Evolutionary conservation across 2,888 invertebrate species (phyloP).

Genomic region (Mesopsocus fuscifrons): DNA sequence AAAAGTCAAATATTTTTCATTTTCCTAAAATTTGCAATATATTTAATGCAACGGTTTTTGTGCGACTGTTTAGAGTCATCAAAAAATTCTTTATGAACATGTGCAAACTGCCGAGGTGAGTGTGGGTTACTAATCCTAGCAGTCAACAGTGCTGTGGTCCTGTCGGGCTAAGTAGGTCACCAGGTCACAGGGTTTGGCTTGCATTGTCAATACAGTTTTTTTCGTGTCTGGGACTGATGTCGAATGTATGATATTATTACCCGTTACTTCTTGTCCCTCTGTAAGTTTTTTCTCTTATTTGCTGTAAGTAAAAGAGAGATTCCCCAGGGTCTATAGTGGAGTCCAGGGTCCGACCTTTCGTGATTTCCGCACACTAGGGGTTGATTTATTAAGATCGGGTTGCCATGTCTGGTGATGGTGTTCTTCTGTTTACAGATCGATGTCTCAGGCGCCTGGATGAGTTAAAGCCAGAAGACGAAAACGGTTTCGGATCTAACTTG

Average conservation of each 20-base stretch:
- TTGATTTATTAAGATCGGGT: too few species aligned
- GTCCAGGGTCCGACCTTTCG: neutral
- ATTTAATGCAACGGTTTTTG: constrained; percentile 9
- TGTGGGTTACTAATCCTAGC: neutral
- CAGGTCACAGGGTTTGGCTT: constrained; percentile 9
- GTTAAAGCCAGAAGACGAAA: constrained; percentile 1
- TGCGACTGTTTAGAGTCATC: constrained; percentile 8
- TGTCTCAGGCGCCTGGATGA: constrained; percentile 9
- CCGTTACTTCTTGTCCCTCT: too few species aligned
- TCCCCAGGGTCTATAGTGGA: neutral
- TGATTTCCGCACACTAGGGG: neutral
- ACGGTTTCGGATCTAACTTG: neutral
- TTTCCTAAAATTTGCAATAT: too few species aligned
- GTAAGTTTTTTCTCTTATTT: too few species aligned
- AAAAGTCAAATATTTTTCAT: too few species aligned
- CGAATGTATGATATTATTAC: too few species aligned
- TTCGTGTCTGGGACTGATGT: neutral
- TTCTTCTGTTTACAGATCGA: neutral
- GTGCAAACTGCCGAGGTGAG: constrained; percentile 8
- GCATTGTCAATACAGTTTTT: neutral
- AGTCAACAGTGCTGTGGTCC: too few species aligned
- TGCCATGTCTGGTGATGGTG: neutral
- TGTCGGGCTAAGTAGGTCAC: constrained; percentile 9
- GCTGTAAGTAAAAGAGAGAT: too few species aligned
- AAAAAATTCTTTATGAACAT: constrained; percentile 6